Base-by-base conservation (phyloP, 2,888 invertebrate species). In the Dorcus parallelipipedus region DNA sequence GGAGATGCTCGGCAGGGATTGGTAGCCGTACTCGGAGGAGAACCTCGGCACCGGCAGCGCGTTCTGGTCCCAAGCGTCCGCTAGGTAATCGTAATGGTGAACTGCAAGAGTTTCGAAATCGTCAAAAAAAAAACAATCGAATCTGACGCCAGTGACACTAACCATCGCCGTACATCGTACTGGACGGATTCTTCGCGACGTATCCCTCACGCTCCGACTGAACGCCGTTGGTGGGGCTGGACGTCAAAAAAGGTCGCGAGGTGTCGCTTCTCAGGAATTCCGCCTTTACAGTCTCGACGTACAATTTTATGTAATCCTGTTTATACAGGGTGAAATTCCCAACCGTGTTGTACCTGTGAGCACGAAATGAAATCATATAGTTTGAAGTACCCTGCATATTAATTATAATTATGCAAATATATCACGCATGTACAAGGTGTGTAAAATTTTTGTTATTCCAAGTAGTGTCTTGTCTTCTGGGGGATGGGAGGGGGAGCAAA, bases 21-120 rank as follows among this genome's bases (percentile, higher is more conserved):
- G 97, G 65, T 92, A 90, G 1, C 99, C 99, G 73, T 95, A 99
- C 77, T 99, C 99, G 0, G 98, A 97, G 3, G 90, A 87, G 77
- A 98, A 97, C 68, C 98, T 83, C 0, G 95, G 87, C 9, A 84
- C 83, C 0, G 91, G 91, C 74, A 89, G 96, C 5, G 84, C 86
- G 58, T 82, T 84, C 50, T 86, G 82, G 69, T 91, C 81, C 95
- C 95, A 98, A 54, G 88, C 86, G 71, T 98, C 89, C 23, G 80
- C 78, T 0, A 86, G 54, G 71, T 97, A 95, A 69, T 93, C 90
- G 77, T 99, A 98, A 74, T 88, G 93, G 74, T 98, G 97, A 7
- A 91, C 89, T 89, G 68, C 80, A 80, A 58, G 3, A 4, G 26
- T 33, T 33, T 33, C 26, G 7, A 33, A 33, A 33, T 33, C 26